Percentiles rank a stretch among this genome's conserved stretches.
Conservation (phyloP, 1,140 invertebrate genomes). For the Ceratitis capitata region DNA sequence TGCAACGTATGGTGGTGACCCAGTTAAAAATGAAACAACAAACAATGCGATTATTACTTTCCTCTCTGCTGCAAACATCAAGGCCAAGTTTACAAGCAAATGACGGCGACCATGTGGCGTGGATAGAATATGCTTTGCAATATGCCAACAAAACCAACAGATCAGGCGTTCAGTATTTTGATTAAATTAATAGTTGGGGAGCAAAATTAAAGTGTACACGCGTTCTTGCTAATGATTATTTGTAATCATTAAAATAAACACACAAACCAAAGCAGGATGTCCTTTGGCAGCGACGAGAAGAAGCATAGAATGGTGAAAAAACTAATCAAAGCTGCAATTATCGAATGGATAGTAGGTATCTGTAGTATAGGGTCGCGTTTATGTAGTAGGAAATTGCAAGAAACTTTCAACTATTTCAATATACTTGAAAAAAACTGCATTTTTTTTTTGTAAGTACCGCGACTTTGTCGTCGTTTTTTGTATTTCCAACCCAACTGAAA, state of each 20-base stretch:
- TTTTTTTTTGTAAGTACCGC: no score
- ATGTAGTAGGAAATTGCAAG: no score
- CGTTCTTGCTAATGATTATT: not conserved
- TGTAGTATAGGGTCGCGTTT: no score
- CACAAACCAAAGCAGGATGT: not conserved
- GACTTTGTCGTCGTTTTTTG: no score
- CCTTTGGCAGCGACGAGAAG: not conserved
- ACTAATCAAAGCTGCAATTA: not conserved
- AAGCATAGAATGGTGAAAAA: not conserved
- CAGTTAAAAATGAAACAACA: not conserved
- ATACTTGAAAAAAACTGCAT: no score
- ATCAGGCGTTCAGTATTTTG: not conserved
- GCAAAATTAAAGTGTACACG: not conserved
- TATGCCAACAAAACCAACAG: not conserved
- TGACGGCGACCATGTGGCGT: not conserved
- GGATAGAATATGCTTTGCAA: not conserved
- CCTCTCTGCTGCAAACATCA: not conserved
- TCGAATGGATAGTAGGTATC: no score
- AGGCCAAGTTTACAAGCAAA: constrained; percentile 6
- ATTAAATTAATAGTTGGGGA: not conserved
- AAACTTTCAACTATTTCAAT: no score
- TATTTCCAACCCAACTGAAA: no score
- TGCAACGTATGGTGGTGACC: not conserved
- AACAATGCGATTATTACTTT: not conserved
- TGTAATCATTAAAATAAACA: not conserved